Evolutionary conservation across 2,888 invertebrate genomes (phyloP), one percentile per base, ranked within the genome.

Genomic region (Lordiphosa andalusiaca): DNA sequence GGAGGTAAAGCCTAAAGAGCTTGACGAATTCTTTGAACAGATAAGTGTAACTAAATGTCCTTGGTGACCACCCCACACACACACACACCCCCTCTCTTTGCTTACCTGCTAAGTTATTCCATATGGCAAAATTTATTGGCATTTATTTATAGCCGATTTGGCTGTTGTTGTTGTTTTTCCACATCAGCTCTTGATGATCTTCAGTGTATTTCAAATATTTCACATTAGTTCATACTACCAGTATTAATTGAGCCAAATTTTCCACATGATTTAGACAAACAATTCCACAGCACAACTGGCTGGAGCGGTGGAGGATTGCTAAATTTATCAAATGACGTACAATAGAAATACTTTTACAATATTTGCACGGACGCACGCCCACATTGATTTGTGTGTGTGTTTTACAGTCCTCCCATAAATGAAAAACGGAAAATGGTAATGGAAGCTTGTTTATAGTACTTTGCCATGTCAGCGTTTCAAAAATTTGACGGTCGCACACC

Each of bases 381-480:
- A 74, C 77, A 46, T 49, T 40, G 37, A 41, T 44, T 25, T 58
- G 74, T 25, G 25, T 25, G 25, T n/a, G n/a, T 25, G 60, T 68
- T 65, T 77, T 77, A 81, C 84, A 81, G 73, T 71, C 65, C 30
- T 71, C 72, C 81, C 77, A 81, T 82, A 82, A 84, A 81, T 72
- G 61, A 66, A 61, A 61, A 47, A 52, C 53, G 35, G 51, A 39
- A 59, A 68, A 70, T 67, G 30, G 30, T 30, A 30, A 30, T 30
- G 30, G 49, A 21, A 23, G 23, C 35, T 25, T 39, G 47, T 47
- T 9, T 2, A n/a, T n/a, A 37, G 13, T 35, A 41, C 54, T 48
- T 36, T 40, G 39, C 42, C 51, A 47, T 55, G 60, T 73, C 74
- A 65, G 52, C 62, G 42, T 56, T 51, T 36, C 19, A 21, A 54